A percentile compares a stretch with the other conserved stretches of the same genome.
Conservation (phyloP, 1,140 invertebrate species). For the Brachionus angularis region DNA sequence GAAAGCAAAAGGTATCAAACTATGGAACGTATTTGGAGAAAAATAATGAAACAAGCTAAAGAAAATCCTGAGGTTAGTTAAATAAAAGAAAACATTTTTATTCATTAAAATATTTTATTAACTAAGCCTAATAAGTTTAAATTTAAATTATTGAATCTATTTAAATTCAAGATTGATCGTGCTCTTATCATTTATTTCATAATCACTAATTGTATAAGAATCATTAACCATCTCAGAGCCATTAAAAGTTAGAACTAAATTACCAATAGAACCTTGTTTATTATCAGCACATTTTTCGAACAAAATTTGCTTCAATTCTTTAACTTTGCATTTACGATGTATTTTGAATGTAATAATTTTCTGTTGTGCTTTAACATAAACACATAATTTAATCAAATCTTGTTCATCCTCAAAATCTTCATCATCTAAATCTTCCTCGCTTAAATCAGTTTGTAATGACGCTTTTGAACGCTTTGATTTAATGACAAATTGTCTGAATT, state of each 20-base stretch:
- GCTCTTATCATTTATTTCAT: slow-evolving; percentile 33
- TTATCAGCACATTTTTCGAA: slow-evolving; percentile 26
- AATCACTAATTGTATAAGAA: slow-evolving; percentile 12
- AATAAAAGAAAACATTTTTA: too few species aligned
- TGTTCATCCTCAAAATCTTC: background rate
- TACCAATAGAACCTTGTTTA: slow-evolving; percentile 2
- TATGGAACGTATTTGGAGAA: slow-evolving; percentile 71
- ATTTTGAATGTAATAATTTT: slow-evolving; percentile 29
- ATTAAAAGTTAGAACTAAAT: slow-evolving; percentile 23
- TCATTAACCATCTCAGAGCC: slow-evolving; percentile 20
- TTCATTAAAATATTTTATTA: slow-evolving; percentile 45
- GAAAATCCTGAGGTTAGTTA: slow-evolving; percentile 67
- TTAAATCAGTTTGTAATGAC: background rate
- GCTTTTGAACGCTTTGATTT: slow-evolving; percentile 16
- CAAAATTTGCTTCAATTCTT: slow-evolving; percentile 34
- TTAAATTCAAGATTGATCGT: slow-evolving; percentile 21
- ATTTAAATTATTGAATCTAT: background rate
- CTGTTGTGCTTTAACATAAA: slow-evolving; percentile 29
- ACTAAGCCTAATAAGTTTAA: background rate
- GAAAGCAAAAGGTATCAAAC: slow-evolving; percentile 72
- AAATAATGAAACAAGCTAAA: slow-evolving; percentile 68
- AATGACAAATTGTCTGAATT: slow-evolving; percentile 39
- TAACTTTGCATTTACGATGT: slow-evolving; percentile 21
- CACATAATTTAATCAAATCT: slow-evolving; percentile 27
- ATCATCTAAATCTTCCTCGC: slow-evolving; percentile 14